Conservation (phyloP, 2,797 vertebrate genomes). For the Allobates femoralis region DNA sequence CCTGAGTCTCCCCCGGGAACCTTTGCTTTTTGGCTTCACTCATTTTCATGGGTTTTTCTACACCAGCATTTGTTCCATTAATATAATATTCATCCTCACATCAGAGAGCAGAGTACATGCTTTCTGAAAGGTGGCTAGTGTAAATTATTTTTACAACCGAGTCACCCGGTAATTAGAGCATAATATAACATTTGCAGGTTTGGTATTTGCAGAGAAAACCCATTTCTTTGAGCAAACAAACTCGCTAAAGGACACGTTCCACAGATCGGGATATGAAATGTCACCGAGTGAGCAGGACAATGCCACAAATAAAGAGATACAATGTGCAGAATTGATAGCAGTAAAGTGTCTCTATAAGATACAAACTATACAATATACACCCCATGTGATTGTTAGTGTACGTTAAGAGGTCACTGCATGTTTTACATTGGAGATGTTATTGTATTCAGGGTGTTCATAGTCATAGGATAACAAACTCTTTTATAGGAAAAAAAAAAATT, state of each 20-base stretch:
- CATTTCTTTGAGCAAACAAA: slow-evolving; percentile 33
- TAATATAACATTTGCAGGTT: not conserved
- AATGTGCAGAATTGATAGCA: not conserved
- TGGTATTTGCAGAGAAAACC: slow-evolving; percentile 39
- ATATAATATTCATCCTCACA: slow-evolving; percentile 1
- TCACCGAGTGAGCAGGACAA: slow-evolving; percentile 6
- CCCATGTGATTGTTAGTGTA: not conserved
- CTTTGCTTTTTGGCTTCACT: not conserved
- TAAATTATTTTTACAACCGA: not conserved
- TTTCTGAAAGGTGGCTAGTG: not conserved
- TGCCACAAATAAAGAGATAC: not conserved
- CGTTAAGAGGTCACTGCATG: too few relatives aligned
- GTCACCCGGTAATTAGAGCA: slow-evolving; percentile 32
- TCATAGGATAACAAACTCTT: too few relatives aligned
- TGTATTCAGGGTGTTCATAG: too few relatives aligned
- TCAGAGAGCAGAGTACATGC: not conserved
- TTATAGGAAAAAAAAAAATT: too few relatives aligned
- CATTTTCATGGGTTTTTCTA: not conserved
- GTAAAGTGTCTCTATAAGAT: not conserved
- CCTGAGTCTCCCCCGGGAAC: not conserved
- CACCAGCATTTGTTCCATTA: not conserved
- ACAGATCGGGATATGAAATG: slow-evolving; percentile 37
- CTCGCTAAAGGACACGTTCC: slow-evolving; percentile 15
- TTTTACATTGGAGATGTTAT: too few relatives aligned
- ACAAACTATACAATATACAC: not conserved